Evolutionary conservation across 2,888 invertebrate species (phyloP).

Genomic region (Vandiemenella viatica): DNA sequence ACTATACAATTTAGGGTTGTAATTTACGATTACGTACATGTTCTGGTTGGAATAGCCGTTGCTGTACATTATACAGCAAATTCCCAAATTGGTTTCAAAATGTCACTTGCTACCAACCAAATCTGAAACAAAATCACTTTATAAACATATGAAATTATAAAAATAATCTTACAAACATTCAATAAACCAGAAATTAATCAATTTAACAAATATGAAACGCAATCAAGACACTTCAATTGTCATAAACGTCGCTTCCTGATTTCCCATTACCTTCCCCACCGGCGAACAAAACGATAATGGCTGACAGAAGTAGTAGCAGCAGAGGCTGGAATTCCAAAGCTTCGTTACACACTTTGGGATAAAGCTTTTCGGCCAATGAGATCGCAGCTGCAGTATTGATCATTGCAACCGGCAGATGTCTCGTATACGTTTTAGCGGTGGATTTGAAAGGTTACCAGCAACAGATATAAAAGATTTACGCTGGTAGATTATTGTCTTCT

Average conservation of each 20-base stretch:
- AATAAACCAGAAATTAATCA: not conserved
- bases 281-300: slow-evolving; percentile 49
- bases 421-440: too few species aligned
- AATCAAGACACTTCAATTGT: too few species aligned
- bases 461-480: too few species aligned
- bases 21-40: slow-evolving; percentile 26
- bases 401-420: slow-evolving; percentile 9
- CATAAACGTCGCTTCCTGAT: too few species aligned
- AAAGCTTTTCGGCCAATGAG: not conserved
- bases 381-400: not conserved
- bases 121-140: slow-evolving; percentile 18
- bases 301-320: slow-evolving; percentile 3
- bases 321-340: not conserved
- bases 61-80: slow-evolving; percentile 32
- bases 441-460: too few species aligned
- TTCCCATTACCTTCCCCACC: slow-evolving; percentile 25
- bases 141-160: not conserved
- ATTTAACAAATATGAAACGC: not conserved
- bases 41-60: slow-evolving; percentile 32
- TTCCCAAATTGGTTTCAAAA: slow-evolving; percentile 3
- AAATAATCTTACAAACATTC: not conserved
- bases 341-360: not conserved
- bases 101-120: slow-evolving; percentile 17
- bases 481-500: too few species aligned
- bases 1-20: too few species aligned